phyloP scores from a whole-genome alignment of 2,888 invertebrate species.

The Eupeodes latifasciatus region DNA sequence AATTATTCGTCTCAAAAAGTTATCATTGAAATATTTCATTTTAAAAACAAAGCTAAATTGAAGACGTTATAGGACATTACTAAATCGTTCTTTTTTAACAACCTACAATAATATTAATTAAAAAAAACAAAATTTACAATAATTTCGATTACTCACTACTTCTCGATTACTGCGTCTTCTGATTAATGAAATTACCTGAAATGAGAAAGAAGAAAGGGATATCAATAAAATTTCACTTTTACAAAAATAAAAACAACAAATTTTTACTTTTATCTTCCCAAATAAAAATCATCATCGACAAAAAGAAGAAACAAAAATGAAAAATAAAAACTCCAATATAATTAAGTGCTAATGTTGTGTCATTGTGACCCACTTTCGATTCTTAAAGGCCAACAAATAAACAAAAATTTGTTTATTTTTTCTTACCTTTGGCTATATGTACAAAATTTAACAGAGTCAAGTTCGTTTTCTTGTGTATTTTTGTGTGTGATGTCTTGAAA shows the following conservation, averaged over 20 bases:
- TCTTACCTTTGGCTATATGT: conserved; percentile 28
- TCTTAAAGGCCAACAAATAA: conserved; percentile 39
- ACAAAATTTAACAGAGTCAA: conserved; percentile 52
- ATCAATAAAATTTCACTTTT: conserved; percentile 45
- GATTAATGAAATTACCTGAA: conserved; percentile 63
- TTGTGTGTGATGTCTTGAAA: conserved; percentile 17
- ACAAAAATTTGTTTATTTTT: conserved; percentile 17
- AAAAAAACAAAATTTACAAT: neutral
- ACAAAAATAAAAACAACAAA: neutral
- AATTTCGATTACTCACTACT: conserved; percentile 23
- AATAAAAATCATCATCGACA: conserved; percentile 5
- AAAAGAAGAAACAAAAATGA: neutral
- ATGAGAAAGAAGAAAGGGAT: conserved; percentile 47
- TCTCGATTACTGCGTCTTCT: conserved; percentile 4
- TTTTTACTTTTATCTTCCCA: too few species aligned
- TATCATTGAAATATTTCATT: too few species aligned
- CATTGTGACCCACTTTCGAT: conserved; percentile 62
- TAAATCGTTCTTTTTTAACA: too few species aligned
- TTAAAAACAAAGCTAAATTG: too few species aligned
- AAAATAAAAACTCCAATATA: conserved; percentile 27
- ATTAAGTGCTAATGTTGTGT: conserved; percentile 55
- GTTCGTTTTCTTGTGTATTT: conserved; percentile 47
- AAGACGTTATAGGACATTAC: too few species aligned
- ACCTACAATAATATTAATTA: neutral
- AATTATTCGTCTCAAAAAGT: too few species aligned